Conservation (phyloP, 2,113 vertebrate species). For the Rhombomys opimus region DNA sequence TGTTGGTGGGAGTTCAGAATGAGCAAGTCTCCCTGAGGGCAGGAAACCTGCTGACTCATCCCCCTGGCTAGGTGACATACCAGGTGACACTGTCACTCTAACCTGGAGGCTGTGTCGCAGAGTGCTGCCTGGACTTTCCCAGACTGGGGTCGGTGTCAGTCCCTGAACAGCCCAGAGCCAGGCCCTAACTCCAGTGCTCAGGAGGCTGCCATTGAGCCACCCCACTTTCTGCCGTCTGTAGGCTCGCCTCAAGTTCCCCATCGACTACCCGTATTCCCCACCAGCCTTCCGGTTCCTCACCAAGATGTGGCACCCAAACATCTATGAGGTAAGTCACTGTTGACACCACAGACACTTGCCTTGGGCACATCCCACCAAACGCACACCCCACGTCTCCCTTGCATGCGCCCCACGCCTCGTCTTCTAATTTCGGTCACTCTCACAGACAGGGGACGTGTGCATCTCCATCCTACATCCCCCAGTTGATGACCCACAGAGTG, state of each 20-base stretch:
- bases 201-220: background rate
- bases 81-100: background rate
- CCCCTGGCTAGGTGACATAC: background rate
- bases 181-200: background rate
- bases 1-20: background rate
- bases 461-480: slow-evolving; percentile 97
- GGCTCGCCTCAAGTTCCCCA: slow-evolving; percentile 96
- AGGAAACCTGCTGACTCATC: background rate
- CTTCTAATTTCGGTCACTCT: fast-evolving
- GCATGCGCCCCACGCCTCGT: fast-evolving
- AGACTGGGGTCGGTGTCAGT: too few species aligned
- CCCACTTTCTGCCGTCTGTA: slow-evolving; percentile 74
- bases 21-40: background rate
- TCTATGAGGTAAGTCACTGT: slow-evolving; percentile 91
- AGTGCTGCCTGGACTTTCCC: background rate
- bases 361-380: background rate
- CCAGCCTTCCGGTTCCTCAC: slow-evolving; percentile 97
- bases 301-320: slow-evolving; percentile 99
- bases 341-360: background rate
- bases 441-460: slow-evolving; percentile 95
- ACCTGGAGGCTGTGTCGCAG: background rate
- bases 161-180: background rate
- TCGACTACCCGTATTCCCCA: slow-evolving; percentile 98
- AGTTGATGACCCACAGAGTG: slow-evolving; percentile 96
- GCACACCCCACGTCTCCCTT: background rate